These are phyloP conservation scores for Apamea epomidion DNA, from an alignment of 2,888 invertebrate genomes.

Conservation along the genomic window DNA sequence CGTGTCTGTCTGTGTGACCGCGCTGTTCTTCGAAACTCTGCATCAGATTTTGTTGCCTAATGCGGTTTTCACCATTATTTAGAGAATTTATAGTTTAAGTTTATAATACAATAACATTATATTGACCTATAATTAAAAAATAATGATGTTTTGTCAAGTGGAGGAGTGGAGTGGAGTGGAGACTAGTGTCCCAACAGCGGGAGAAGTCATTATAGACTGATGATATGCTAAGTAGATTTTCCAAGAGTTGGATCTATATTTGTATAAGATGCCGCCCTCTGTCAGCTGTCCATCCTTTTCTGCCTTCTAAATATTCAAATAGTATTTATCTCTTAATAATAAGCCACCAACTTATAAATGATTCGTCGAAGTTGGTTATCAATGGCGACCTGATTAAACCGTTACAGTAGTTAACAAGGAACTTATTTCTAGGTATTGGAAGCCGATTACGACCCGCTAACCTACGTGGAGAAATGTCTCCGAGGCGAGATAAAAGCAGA, in stretches of 20 bases:
- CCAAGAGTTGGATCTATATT: neutral
- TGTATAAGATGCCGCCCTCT: neutral
- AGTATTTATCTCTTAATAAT: neutral
- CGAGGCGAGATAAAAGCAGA: constrained; percentile 97
- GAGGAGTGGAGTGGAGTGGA: neutral
- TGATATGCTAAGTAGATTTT: neutral
- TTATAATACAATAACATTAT: neutral
- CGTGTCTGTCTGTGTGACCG: neutral
- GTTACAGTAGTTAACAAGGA: neutral
- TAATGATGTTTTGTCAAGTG: no score
- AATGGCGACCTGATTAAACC: neutral
- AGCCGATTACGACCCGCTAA: constrained; percentile 97
- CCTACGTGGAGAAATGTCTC: constrained; percentile 97
- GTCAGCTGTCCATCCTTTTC: neutral
- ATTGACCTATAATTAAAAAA: no score
- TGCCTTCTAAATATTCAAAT: neutral
- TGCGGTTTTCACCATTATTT: no score
- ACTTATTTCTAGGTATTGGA: constrained; percentile 91
- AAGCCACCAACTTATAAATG: neutral
- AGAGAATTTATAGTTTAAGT: neutral
- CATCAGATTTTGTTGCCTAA: neutral
- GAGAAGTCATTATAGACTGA: neutral
- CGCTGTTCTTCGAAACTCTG: neutral
- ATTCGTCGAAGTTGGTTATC: neutral
- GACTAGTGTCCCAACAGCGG: neutral